phyloP scores from a whole-genome alignment of 2,888 invertebrate species.

The Phytoseiulus persimilis region DNA sequence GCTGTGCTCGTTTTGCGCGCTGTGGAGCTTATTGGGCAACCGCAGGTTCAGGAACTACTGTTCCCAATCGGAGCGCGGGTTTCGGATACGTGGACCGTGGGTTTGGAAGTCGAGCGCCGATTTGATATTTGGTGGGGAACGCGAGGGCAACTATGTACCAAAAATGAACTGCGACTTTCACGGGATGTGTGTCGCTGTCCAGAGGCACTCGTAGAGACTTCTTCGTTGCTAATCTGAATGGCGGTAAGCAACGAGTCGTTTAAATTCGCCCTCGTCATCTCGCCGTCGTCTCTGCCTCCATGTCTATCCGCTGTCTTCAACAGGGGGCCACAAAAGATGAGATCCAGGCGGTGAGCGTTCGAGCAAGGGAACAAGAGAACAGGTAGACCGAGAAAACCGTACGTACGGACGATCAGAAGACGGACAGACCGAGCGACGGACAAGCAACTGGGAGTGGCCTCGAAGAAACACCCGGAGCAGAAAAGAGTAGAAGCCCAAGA shows the following conservation, averaged over 20 bases:
- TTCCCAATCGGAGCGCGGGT: no score
- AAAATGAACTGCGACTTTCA: no score
- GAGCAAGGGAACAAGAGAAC: slow-evolving; percentile 5
- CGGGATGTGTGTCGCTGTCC: no score
- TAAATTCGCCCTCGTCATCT: background rate
- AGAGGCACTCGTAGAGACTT: background rate
- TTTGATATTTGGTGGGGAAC: no score
- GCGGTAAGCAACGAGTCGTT: background rate
- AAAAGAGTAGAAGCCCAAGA: background rate
- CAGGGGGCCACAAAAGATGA: background rate
- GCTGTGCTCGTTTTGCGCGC: no score
- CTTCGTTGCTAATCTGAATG: background rate
- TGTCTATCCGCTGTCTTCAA: background rate
- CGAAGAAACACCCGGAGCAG: background rate
- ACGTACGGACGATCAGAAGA: background rate
- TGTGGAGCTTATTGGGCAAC: no score
- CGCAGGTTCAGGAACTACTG: no score
- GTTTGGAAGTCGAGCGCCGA: no score
- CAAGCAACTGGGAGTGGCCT: slow-evolving; percentile 5
- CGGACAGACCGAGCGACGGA: background rate
- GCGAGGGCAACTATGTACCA: no score
- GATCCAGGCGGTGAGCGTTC: background rate
- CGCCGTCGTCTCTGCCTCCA: background rate
- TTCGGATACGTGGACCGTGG: no score
- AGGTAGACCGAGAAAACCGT: background rate